These are phyloP conservation scores for Lates japonicus DNA, from an alignment of 2,797 vertebrate species.

Conservation along the genomic window DNA sequence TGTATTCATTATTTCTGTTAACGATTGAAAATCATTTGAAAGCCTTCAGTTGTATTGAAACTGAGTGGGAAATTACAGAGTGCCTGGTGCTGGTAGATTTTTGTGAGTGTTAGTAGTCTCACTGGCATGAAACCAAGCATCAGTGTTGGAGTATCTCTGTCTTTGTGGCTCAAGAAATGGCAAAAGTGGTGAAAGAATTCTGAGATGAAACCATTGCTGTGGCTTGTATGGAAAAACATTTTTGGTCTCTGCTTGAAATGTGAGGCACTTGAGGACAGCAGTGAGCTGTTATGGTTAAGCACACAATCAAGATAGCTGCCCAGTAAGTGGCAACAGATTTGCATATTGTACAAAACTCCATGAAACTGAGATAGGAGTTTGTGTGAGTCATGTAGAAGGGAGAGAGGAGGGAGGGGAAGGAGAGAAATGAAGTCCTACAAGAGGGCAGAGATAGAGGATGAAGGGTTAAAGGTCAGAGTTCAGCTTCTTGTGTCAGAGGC, in stretches of 20 bases:
- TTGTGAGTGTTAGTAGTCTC: background rate
- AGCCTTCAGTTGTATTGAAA: background rate
- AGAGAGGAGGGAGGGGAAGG: background rate
- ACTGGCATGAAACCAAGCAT: background rate
- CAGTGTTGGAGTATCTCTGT: background rate
- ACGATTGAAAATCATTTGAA: background rate
- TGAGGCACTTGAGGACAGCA: background rate
- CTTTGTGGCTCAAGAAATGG: background rate
- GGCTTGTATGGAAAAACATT: background rate
- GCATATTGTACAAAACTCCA: background rate
- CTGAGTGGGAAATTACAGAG: background rate
- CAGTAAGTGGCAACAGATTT: background rate
- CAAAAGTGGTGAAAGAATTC: background rate
- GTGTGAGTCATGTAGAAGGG: background rate
- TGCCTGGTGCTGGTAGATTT: background rate
- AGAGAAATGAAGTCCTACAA: conserved; percentile 14
- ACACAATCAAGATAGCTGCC: background rate
- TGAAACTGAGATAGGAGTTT: background rate
- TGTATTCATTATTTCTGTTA: background rate
- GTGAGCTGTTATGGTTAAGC: background rate
- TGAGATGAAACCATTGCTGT: background rate
- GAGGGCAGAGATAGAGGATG: conserved; percentile 8
- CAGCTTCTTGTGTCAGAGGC: conserved; percentile 46
- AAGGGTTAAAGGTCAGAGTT: conserved; percentile 64
- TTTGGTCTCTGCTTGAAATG: background rate